Base-by-base conservation (phyloP, 2,797 vertebrate species). In the Molossus molossus region DNA sequence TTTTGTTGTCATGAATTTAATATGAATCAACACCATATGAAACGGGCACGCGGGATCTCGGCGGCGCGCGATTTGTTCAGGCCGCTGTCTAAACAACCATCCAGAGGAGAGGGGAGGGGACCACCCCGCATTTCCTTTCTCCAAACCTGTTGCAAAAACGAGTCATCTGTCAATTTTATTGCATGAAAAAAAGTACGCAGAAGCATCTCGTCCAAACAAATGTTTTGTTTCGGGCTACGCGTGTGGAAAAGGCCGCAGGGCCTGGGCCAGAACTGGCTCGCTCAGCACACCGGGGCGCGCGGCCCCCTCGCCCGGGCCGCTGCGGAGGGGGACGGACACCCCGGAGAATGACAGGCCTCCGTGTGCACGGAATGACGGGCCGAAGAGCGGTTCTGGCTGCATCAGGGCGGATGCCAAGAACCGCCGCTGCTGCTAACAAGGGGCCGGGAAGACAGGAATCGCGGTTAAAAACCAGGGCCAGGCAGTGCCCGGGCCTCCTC, bases 1-100 rank as follows among this genome's bases (percentile, higher is more conserved):
- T 98, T 98, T 98, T 98, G 98, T 98, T 98, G 98, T 99, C 98
- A 98, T 98, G 98, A 98, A 98, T 98, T 98, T 98, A 98, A 98
- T 99, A 98, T 98, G 98, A 98, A 98, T 98, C 98, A 98, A 98
- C 98, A 98, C 98, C 98, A 98, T 98, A 98, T 98, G 98, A 98
- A 98, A 98, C 95, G 98, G 98, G 98, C 98, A 97, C 97, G 98
- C 98, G 98, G 98, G 98, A 98, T 98, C 98, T 98, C 98, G 98
- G 98, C 98, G 98, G 98, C 98, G 97, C 97, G 98, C 97, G 98
- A 98, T 98, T 98, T 98, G 98, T 98, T 98, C 98, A 98, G 97
- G 97, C 97, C 90, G 98, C 98, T 98, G 98, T 98, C 98, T 98
- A 98, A 98, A 98, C 98, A 98, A 96, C 98, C 97, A 98, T 98